Evolutionary conservation across 2,113 vertebrate genomes (phyloP).

Genomic region (Microcebus griseorufus): DNA sequence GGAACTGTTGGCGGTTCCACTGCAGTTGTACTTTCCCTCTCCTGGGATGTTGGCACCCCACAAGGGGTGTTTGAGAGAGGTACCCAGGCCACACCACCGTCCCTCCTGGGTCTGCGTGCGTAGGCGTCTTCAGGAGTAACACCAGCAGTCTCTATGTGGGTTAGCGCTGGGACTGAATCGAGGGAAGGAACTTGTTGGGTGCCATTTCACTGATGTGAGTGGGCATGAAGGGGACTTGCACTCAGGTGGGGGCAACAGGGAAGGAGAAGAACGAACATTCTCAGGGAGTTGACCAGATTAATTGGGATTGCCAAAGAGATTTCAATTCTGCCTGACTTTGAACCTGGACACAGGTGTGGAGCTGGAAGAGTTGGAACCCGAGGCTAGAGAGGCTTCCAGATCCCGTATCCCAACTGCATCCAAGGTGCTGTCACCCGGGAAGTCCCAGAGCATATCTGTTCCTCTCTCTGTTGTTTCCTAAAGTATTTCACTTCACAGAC

Average conservation of each 20-base stretch:
- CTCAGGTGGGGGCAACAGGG: too few species aligned
- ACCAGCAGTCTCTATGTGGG: neutral
- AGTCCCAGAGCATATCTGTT: neutral
- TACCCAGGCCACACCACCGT: accelerated
- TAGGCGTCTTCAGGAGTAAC: neutral
- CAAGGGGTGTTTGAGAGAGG: neutral
- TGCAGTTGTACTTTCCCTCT: too few species aligned
- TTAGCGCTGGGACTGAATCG: neutral
- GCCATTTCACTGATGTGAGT: too few species aligned
- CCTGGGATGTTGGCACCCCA: neutral
- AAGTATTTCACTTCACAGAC: neutral
- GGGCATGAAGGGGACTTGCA: neutral
- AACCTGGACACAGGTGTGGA: neutral
- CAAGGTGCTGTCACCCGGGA: too few species aligned
- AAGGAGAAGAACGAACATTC: neutral
- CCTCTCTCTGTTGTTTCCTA: neutral
- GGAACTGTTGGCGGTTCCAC: neutral
- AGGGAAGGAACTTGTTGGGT: neutral
- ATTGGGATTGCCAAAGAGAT: neutral
- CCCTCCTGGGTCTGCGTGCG: too few species aligned
- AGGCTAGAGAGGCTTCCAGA: too few species aligned
- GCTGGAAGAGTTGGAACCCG: neutral
- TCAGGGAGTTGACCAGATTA: neutral
- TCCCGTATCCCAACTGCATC: accelerated
- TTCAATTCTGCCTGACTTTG: neutral